These are phyloP conservation scores for Trachelus tabidus DNA, from an alignment of 2,888 invertebrate species.

Conservation along the genomic window DNA sequence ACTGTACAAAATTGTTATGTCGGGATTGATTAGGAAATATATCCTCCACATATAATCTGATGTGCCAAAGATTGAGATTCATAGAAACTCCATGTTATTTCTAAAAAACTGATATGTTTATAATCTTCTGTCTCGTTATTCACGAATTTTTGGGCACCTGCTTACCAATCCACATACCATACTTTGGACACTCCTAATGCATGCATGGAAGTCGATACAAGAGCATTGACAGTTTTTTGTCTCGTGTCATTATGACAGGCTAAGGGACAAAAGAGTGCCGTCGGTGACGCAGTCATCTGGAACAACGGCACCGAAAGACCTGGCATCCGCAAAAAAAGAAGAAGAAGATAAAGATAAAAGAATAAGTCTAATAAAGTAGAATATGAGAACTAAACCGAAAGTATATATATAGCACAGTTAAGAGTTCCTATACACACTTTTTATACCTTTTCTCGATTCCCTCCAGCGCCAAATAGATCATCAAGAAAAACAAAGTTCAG, in stretches of 20 bases:
- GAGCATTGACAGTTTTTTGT: conserved; percentile 51
- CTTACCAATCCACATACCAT: neutral
- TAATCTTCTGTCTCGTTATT: neutral
- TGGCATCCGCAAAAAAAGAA: neutral
- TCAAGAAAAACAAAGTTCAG: neutral
- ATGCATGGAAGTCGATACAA: conserved; percentile 51
- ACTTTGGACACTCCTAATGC: conserved; percentile 28
- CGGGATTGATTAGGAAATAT: neutral
- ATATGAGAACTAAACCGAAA: neutral
- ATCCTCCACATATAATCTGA: neutral
- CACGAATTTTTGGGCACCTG: neutral
- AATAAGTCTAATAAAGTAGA: neutral
- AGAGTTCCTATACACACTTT: neutral
- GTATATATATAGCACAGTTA: neutral
- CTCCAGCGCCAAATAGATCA: neutral
- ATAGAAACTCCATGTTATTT: neutral
- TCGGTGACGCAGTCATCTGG: conserved; percentile 46
- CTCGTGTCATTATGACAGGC: conserved; percentile 49
- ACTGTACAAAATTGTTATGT: neutral
- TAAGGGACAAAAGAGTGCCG: conserved; percentile 52
- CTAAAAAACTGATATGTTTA: neutral
- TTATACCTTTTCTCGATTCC: neutral
- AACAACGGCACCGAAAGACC: conserved; percentile 42
- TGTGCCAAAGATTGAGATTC: neutral
- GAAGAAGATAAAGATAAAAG: neutral